Evolutionary conservation across 2,113 vertebrate genomes (phyloP), one percentile per base, ranked within the genome.

Genomic region (Scopus umbretta): DNA sequence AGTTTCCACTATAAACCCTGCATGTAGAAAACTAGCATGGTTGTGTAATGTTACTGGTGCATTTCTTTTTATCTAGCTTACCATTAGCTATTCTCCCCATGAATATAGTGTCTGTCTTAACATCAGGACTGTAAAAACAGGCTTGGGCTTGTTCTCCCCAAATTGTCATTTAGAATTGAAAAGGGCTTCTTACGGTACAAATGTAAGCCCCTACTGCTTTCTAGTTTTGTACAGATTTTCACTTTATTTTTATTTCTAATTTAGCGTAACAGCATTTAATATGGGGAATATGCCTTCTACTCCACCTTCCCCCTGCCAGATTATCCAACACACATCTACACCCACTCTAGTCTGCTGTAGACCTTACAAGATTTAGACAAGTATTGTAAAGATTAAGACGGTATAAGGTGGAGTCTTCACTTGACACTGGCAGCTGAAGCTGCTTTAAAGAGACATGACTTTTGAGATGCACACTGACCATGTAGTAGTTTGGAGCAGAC

Each of bases 171-270:
- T 23, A 34, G 72, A 66, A 11, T 8, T 91, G 80, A 71, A 87
- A 91, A 81, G 56, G 27, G 40, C 38, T 75, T 80, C 80, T 85
- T 66, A 13, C 4, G 13, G 27, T 40, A 61, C 22, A 90, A 93
- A 82, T 72, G 43, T 82, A 76, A 91, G 62, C 52, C 81, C 45
- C 53, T 61, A 38, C 0, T 68, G 34, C 85, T 88, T 80, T 95
- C 75, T 78, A 29, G 59, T 68, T 93, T 40, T 75, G 43, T 43
- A 20, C 59, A 55, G 53, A 34, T 76, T 83, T 82, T 67, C 78
- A n/a, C 50, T 95, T 90, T 72, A 16, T 91, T 92, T 94, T 94
- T 45, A 17, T 86, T 94, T 68, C 65, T 75, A 38, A 81, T 81
- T 59, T 20, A 38, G 59, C 56, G 32, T 86, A 38, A 49, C 70